These are phyloP conservation scores for Xiphias gladius DNA, from an alignment of 2,113 vertebrate species.

Conservation along the genomic window DNA sequence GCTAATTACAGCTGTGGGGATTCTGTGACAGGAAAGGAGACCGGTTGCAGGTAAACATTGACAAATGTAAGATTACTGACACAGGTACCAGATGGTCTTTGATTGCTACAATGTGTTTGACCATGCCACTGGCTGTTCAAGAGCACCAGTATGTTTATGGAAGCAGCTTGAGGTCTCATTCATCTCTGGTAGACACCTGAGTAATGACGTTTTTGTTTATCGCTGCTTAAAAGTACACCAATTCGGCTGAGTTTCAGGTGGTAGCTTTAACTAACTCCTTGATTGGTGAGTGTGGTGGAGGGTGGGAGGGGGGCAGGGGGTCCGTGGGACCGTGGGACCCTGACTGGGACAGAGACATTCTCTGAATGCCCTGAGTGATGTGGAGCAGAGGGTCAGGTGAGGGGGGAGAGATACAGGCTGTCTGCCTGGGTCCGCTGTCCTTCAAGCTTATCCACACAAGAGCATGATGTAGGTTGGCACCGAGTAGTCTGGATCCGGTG, in stretches of 20 bases:
- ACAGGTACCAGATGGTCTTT: neutral
- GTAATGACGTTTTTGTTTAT: neutral
- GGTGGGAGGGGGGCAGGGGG: no score
- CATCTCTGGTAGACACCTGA: neutral
- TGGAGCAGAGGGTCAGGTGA: no score
- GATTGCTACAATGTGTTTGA: neutral
- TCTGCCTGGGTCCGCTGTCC: no score
- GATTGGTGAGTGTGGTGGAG: neutral
- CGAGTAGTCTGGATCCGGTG: no score
- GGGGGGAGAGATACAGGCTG: no score
- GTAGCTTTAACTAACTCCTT: neutral
- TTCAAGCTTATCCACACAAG: neutral
- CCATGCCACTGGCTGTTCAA: neutral
- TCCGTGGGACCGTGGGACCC: neutral
- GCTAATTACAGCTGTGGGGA: no score
- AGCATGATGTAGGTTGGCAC: neutral
- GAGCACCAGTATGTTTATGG: neutral
- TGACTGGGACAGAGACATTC: neutral
- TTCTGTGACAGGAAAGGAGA: neutral
- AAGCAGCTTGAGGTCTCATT: neutral
- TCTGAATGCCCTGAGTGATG: neutral
- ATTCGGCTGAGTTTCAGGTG: neutral
- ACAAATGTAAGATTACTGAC: neutral
- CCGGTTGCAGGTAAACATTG: neutral
- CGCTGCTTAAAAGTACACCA: neutral